Percentiles rank a stretch among this genome's conserved stretches.
phyloP scores from a whole-genome alignment of 1,140 invertebrate genomes.

The Adoxophyes honmai region DNA sequence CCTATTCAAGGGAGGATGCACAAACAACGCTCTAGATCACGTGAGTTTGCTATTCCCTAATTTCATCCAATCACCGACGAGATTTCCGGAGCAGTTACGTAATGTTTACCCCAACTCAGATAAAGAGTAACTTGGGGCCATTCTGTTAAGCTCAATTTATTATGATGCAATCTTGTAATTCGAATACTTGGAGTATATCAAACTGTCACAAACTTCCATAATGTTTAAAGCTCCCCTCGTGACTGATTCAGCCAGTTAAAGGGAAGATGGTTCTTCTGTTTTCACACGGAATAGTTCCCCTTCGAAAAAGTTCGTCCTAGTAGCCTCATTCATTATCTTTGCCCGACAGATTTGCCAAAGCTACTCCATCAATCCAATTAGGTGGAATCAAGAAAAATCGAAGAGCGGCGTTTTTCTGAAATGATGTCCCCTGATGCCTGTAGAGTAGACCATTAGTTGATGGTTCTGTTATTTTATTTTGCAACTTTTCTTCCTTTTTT shows the following conservation, averaged over 20 bases:
- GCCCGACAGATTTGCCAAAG: constrained; percentile 58
- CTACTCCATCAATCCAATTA: constrained; percentile 67
- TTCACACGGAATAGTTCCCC: constrained; percentile 39
- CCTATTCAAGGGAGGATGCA: constrained; percentile 43
- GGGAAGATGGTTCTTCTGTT: background rate
- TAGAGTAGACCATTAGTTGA: background rate
- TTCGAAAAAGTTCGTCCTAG: constrained; percentile 48
- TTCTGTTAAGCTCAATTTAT: constrained; percentile 8
- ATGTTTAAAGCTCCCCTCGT: constrained; percentile 14
- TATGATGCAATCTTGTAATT: constrained; percentile 13
- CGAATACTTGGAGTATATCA: constrained; percentile 7
- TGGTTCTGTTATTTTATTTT: background rate
- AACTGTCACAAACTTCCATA: constrained; percentile 11
- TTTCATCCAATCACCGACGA: constrained; percentile 41
- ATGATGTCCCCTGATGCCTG: background rate
- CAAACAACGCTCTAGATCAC: constrained; percentile 41
- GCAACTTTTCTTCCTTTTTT: background rate
- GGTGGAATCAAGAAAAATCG: constrained; percentile 54
- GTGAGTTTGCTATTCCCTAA: constrained; percentile 36
- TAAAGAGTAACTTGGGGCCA: constrained; percentile 1
- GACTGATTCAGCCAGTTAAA: background rate
- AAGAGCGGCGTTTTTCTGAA: constrained; percentile 12
- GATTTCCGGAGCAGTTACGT: constrained; percentile 11
- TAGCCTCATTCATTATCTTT: constrained; percentile 56
- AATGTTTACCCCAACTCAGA: constrained; percentile 6